Percentiles rank a stretch among this genome's conserved stretches.
Evolutionary conservation across 2,113 vertebrate species (phyloP).

Genomic region (Cisticola juncidis): DNA sequence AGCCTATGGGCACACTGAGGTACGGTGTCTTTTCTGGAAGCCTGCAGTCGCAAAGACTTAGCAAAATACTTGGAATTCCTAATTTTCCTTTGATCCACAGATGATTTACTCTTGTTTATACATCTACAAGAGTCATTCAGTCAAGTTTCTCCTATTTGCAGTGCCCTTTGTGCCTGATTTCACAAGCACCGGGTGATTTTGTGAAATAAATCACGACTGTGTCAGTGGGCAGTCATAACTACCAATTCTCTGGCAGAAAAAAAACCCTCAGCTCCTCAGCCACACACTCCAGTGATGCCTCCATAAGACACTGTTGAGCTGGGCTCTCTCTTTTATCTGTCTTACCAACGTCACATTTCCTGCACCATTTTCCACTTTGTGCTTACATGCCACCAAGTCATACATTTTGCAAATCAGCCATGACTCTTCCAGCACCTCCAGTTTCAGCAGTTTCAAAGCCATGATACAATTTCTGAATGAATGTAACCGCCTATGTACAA

Average conservation of each 20-base stretch:
- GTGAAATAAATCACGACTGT: not conserved
- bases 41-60: not conserved
- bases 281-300: not conserved
- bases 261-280: not conserved
- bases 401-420: not conserved
- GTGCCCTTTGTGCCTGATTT: not conserved
- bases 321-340: not conserved
- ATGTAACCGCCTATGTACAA: not conserved
- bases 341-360: not conserved
- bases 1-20: not conserved
- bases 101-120: not conserved
- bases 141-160: not conserved
- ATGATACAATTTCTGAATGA: not conserved
- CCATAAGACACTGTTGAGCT: not conserved
- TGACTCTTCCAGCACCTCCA: not conserved
- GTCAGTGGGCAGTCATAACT: not conserved
- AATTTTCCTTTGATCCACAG: not conserved
- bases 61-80: not conserved
- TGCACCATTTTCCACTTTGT: conserved; percentile 25
- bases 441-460: not conserved
- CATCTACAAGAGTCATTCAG: not conserved
- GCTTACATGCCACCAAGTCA: not conserved
- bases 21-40: not conserved
- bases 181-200: not conserved
- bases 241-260: not conserved